Conservation (phyloP, 2,113 vertebrate genomes). For the Fulmarus glacialis region DNA sequence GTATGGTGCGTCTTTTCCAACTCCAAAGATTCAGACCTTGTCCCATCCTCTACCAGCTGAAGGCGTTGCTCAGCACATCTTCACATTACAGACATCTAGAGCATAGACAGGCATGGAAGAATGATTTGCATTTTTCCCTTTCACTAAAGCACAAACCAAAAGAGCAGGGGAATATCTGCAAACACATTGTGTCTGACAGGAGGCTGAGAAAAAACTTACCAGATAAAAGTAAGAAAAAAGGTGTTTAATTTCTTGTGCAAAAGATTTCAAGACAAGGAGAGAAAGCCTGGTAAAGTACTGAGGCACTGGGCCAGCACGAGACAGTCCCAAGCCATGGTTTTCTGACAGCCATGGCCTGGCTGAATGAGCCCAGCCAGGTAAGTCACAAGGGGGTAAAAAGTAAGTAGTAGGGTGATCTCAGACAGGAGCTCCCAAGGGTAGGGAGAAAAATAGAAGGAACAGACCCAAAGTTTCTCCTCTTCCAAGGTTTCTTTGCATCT, state of each 20-base stretch:
- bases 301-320: background rate
- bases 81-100: background rate
- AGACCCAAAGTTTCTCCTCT: background rate
- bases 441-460: background rate
- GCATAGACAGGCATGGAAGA: background rate
- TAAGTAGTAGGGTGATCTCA: background rate
- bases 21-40: background rate
- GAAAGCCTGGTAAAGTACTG: background rate
- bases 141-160: background rate
- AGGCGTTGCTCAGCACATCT: background rate
- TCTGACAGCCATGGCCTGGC: background rate
- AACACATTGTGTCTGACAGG: background rate
- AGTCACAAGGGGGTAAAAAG: background rate
- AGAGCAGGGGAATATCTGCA: background rate
- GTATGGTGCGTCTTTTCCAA: background rate
- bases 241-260: background rate
- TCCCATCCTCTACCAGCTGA: accelerated
- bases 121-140: background rate
- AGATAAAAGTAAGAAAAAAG: background rate
- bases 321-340: background rate
- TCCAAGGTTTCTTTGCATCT: background rate
- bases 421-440: background rate
- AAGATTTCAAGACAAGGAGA: background rate
- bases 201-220: background rate
- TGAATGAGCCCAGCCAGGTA: background rate